These are phyloP conservation scores for Platorchestia sp. DNA, from an alignment of 1,140 invertebrate genomes.

Conservation along the genomic window DNA sequence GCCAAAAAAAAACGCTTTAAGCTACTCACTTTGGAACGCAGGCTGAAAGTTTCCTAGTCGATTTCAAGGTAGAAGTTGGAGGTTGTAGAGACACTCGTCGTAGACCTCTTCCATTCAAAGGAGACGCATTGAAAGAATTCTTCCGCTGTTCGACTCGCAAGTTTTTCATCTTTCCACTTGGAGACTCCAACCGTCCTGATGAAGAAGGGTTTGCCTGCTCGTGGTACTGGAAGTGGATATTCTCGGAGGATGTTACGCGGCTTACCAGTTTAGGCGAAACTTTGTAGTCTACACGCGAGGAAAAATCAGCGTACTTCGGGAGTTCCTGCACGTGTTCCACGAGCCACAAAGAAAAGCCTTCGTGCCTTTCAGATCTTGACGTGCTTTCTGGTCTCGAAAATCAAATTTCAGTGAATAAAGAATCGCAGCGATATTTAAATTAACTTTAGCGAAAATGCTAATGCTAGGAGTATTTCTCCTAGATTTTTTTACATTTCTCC, in stretches of 20 bases:
- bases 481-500: background rate
- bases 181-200: background rate
- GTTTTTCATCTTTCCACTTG: background rate
- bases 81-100: background rate
- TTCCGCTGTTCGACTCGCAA: background rate
- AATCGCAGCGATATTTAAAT: background rate
- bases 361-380: background rate
- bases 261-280: background rate
- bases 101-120: background rate
- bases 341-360: slow-evolving; percentile 5
- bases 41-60: background rate
- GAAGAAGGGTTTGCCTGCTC: background rate
- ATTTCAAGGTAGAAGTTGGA: background rate
- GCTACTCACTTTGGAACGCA: background rate
- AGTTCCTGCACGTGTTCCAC: background rate
- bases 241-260: background rate
- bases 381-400: background rate
- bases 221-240: background rate
- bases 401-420: background rate
- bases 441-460: background rate
- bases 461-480: background rate
- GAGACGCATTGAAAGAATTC: background rate
- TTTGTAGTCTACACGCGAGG: background rate
- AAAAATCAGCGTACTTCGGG: background rate
- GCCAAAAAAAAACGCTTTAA: too few relatives aligned